Evolutionary conservation across 2,113 vertebrate species (phyloP), one percentile per base, ranked within the genome.

Genomic region (Pardalotus punctatus): DNA sequence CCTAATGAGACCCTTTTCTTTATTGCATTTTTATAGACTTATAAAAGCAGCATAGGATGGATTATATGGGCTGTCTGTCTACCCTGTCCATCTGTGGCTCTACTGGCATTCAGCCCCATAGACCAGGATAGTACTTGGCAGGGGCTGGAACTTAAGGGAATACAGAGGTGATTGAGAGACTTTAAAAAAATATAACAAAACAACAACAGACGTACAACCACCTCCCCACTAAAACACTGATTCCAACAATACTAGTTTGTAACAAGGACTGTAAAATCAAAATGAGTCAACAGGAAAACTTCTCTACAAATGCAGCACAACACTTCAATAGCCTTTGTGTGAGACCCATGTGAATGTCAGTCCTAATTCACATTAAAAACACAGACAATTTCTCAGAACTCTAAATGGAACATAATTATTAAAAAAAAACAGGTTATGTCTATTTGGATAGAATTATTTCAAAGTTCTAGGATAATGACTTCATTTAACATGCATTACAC

Each of bases 21-120:
- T 93, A 97, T 89, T 97, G 86, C 83, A 19, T 70, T 96, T 96
- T 97, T 96, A 97, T 81, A 74, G 95, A 90, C 88, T 85, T 90
- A 91, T 95, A 96, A 97, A 96, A 51, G 48, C 70, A 78, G 33
- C 61, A 47, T 74, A 95, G 81, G 70, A 92, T 86, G 90, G 78
- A 96, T 97, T 95, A 95, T 89, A 95, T 20, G 62, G 78, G 85
- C 74, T 40, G 62, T 54, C 89, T 97, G 96, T 97, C 94, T 97
- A 19, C 86, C 64, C 57, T 60, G 79, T 90, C 90, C 94, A 70
- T 88, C 93, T 95, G 94, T 93, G 61, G 13, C 80, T 72, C 8
- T 79, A 36, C 8, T 85, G 70, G 81, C 62, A 61, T 89, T 91
- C 65, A 79, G 42, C n/a, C 70, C 84, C 4, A 5, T 19, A 57